phyloP scores from a whole-genome alignment of 2,888 invertebrate species.

The Ctenicera cuprea region DNA sequence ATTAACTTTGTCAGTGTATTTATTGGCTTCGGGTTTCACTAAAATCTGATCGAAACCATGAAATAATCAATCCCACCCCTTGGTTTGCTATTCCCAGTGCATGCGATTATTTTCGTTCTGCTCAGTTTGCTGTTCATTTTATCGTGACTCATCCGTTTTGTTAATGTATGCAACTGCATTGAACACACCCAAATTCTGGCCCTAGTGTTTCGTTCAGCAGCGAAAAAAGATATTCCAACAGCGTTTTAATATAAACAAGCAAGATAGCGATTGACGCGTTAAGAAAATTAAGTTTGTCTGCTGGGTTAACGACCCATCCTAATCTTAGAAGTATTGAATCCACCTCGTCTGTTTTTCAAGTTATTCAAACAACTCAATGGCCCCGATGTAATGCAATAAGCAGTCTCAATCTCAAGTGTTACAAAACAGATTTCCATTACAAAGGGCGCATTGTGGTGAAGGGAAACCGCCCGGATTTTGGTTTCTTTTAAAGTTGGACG shows the following conservation, averaged over 20 bases:
- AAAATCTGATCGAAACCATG: constrained; percentile 22
- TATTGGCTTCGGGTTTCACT: neutral
- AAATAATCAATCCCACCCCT: constrained; percentile 35
- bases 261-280: constrained; percentile 36
- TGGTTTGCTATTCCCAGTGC: constrained; percentile 33
- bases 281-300: constrained; percentile 49
- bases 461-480: constrained; percentile 45
- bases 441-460: constrained; percentile 49
- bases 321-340: constrained; percentile 64
- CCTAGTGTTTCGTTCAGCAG: constrained; percentile 26
- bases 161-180: constrained; percentile 52
- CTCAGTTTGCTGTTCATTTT: constrained; percentile 46
- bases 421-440: constrained; percentile 53
- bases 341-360: constrained; percentile 51
- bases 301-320: constrained; percentile 65
- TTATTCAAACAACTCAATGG: constrained; percentile 55
- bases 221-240: constrained; percentile 31
- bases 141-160: constrained; percentile 48
- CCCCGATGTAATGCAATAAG: constrained; percentile 53
- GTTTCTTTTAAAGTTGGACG: neutral
- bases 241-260: constrained; percentile 35
- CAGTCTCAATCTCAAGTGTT: constrained; percentile 55
- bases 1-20: too few relatives aligned
- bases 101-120: constrained; percentile 49
- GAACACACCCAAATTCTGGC: constrained; percentile 57